Evolutionary conservation across 2,797 vertebrate species (phyloP).

Genomic region (Lutjanus campechanus): DNA sequence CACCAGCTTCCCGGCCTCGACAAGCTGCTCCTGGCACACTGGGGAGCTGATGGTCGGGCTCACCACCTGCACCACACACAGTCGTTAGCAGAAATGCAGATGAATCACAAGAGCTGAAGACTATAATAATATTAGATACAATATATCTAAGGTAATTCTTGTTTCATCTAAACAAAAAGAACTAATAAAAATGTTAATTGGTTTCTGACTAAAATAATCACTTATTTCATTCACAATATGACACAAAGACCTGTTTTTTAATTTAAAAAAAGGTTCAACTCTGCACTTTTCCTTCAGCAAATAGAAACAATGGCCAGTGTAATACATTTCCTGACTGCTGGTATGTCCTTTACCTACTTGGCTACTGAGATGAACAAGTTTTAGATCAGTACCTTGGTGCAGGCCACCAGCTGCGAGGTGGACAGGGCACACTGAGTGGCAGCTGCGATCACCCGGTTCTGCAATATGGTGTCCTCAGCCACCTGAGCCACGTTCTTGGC

Average conservation of each 20-base stretch:
- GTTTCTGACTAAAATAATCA: neutral
- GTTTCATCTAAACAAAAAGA: neutral
- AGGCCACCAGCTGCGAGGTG: conserved; percentile 98
- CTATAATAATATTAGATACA: neutral
- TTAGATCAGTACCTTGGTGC: conserved; percentile 91
- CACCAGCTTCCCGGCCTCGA: conserved; percentile 97
- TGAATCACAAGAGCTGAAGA: neutral
- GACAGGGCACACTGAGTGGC: conserved; percentile 98
- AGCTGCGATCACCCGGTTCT: conserved; percentile 98
- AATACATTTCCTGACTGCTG: neutral
- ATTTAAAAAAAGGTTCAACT: neutral
- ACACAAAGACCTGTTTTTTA: neutral
- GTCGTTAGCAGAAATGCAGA: conserved; percentile 25
- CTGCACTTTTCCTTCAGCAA: neutral
- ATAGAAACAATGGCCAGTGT: neutral
- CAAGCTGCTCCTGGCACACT: conserved; percentile 98
- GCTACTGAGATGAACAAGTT: conserved; percentile 21
- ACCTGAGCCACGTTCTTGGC: conserved; percentile 99
- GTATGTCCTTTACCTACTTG: conserved; percentile 40
- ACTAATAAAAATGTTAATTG: neutral
- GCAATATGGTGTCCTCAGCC: conserved; percentile 93
- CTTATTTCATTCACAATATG: neutral
- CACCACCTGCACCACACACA: conserved; percentile 88
- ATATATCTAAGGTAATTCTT: neutral
- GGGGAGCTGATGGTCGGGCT: conserved; percentile 99